Percentiles rank a stretch among this genome's conserved stretches.
Evolutionary conservation across 1,140 invertebrate genomes (phyloP).

Genomic region (Batillaria attramentaria): DNA sequence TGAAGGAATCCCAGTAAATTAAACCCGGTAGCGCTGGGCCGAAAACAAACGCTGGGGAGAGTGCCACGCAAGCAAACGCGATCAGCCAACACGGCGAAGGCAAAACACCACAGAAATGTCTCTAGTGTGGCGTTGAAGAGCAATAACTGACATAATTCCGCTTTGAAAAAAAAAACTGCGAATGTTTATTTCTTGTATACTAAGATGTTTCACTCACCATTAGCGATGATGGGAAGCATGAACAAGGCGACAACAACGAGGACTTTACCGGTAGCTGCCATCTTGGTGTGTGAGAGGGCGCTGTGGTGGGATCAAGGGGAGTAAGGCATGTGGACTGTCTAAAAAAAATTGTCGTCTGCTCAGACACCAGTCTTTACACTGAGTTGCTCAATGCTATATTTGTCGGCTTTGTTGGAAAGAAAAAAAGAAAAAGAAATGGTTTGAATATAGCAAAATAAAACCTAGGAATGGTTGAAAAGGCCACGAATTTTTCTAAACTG

Average conservation of each 20-base stretch:
- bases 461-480: too few relatives aligned
- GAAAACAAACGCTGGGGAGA: too few relatives aligned
- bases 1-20: too few relatives aligned
- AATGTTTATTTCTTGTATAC: neutral
- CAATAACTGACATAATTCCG: neutral
- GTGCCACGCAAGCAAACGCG: conserved; percentile 23
- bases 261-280: conserved; percentile 44
- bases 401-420: too few relatives aligned
- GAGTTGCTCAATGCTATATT: too few relatives aligned
- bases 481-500: too few relatives aligned
- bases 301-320: too few relatives aligned
- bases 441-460: too few relatives aligned
- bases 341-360: conserved; percentile 30
- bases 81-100: neutral
- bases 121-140: neutral
- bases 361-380: too few relatives aligned
- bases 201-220: conserved; percentile 32
- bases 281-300: conserved; percentile 31
- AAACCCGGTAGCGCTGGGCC: too few relatives aligned
- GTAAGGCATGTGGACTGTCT: too few relatives aligned
- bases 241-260: conserved; percentile 33
- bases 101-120: neutral
- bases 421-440: too few relatives aligned
- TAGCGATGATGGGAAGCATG: conserved; percentile 36
- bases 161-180: neutral